These are phyloP conservation scores for Belonocnema kinseyi DNA, from an alignment of 1,140 invertebrate species.

Conservation along the genomic window DNA sequence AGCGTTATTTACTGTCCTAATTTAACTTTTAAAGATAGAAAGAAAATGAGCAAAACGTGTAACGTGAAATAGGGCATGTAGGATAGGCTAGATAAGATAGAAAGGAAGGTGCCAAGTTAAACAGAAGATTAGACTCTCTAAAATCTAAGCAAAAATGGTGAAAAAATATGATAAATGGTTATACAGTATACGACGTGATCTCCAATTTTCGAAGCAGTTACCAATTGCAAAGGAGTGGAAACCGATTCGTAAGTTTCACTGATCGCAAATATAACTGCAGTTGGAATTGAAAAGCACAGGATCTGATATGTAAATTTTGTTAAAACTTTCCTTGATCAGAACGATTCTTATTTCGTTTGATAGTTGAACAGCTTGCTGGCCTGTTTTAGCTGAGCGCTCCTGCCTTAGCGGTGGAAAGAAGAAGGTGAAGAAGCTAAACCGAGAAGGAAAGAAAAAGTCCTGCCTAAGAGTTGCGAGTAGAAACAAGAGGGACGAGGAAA, in stretches of 20 bases:
- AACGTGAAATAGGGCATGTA: no score
- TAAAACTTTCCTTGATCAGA: neutral
- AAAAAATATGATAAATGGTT: no score
- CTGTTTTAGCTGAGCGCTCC: constrained; percentile 54
- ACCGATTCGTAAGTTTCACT: no score
- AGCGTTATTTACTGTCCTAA: neutral
- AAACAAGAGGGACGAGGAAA: constrained; percentile 8
- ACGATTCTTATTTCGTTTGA: constrained; percentile 40
- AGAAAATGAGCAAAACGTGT: neutral
- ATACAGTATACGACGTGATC: no score
- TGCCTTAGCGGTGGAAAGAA: constrained; percentile 41
- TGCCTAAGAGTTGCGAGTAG: neutral
- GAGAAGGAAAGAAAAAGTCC: constrained; percentile 39
- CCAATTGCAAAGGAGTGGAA: no score
- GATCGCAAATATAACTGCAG: neutral
- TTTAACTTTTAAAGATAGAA: neutral
- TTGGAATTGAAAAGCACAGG: neutral
- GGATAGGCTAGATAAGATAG: no score
- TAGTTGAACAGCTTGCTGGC: constrained; percentile 48
- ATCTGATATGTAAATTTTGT: neutral
- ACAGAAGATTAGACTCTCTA: no score
- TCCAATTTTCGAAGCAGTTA: no score
- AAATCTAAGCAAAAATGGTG: no score
- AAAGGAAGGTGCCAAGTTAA: no score
- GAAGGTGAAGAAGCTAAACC: constrained; percentile 7